phyloP scores from a whole-genome alignment of 2,888 invertebrate species.

The Caenorhabditis angaria region DNA sequence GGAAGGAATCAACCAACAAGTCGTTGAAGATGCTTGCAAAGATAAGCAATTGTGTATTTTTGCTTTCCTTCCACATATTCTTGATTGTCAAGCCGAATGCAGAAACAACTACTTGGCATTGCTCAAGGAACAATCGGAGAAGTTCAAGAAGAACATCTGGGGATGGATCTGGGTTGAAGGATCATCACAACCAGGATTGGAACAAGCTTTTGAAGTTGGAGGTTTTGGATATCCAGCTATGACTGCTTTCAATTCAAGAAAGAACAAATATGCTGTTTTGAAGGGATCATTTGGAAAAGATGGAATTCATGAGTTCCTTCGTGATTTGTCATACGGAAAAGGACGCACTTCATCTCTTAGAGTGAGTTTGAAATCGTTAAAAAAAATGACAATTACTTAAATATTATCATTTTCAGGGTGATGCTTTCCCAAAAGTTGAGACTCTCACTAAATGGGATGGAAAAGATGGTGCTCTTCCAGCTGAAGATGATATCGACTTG shows the following conservation, averaged over 20 bases:
- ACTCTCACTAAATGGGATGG: conserved; percentile 75
- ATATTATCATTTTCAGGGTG: conserved; percentile 75
- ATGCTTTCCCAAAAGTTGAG: conserved; percentile 75
- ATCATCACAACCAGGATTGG: conserved; percentile 84
- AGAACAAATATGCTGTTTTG: conserved; percentile 92
- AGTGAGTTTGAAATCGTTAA: conserved; percentile 5
- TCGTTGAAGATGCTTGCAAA: conserved; percentile 83
- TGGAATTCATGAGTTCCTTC: conserved; percentile 94
- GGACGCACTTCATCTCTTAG: conserved; percentile 88
- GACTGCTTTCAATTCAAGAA: conserved; percentile 93
- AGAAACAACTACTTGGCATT: conserved; percentile 85
- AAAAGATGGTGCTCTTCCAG: conserved; percentile 75
- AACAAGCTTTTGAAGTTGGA: conserved; percentile 90
- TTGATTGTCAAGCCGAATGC: conserved; percentile 93
- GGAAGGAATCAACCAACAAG: conserved; percentile 77
- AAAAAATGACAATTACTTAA: background rate
- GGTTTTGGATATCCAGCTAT: conserved; percentile 99
- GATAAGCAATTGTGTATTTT: conserved; percentile 87
- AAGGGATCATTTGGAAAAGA: conserved; percentile 85
- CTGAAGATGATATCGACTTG: conserved; percentile 75
- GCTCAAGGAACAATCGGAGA: conserved; percentile 83
- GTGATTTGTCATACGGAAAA: conserved; percentile 90
- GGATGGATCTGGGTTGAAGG: conserved; percentile 98
- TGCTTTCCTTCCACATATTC: conserved; percentile 89
- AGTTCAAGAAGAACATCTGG: conserved; percentile 93